Percentiles rank a stretch among this genome's conserved stretches.
phyloP scores from a whole-genome alignment of 2,888 invertebrate species.

The Campoplex capitator region DNA sequence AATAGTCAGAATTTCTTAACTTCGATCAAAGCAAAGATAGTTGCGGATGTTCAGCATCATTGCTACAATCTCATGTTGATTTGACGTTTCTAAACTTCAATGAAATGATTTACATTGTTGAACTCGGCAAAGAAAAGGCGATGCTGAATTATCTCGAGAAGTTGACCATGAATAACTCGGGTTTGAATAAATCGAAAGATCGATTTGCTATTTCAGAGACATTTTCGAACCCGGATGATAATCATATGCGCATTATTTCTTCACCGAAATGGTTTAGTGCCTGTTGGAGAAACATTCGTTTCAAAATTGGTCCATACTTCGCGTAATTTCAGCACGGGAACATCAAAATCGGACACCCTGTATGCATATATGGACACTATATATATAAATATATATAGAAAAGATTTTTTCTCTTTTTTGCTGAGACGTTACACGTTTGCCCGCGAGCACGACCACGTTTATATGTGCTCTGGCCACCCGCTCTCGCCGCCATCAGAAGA shows the following conservation, averaged over 20 bases:
- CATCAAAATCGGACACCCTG: background rate
- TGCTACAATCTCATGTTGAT: background rate
- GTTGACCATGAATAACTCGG: too few relatives aligned
- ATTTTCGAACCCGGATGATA: background rate
- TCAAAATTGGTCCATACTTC: background rate
- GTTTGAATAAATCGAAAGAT: background rate
- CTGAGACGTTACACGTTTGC: conserved; percentile 47
- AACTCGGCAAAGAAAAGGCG: too few relatives aligned
- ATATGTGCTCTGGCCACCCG: conserved; percentile 31
- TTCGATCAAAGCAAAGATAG: background rate
- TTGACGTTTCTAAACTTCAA: background rate
- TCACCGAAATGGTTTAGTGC: background rate
- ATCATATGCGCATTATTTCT: background rate
- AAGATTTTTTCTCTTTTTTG: conserved; percentile 1
- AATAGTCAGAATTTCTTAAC: background rate
- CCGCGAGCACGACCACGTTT: conserved; percentile 45
- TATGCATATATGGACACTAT: background rate
- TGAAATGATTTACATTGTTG: background rate
- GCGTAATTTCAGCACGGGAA: background rate
- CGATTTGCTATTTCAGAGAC: background rate
- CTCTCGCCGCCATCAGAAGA: conserved; percentile 45
- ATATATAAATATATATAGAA: background rate
- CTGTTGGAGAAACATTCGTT: background rate
- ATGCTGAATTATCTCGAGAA: too few relatives aligned
- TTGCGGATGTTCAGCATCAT: too few relatives aligned